These are phyloP conservation scores for Craseonycteris thonglongyai DNA, from an alignment of 2,113 vertebrate species.

Conservation along the genomic window DNA sequence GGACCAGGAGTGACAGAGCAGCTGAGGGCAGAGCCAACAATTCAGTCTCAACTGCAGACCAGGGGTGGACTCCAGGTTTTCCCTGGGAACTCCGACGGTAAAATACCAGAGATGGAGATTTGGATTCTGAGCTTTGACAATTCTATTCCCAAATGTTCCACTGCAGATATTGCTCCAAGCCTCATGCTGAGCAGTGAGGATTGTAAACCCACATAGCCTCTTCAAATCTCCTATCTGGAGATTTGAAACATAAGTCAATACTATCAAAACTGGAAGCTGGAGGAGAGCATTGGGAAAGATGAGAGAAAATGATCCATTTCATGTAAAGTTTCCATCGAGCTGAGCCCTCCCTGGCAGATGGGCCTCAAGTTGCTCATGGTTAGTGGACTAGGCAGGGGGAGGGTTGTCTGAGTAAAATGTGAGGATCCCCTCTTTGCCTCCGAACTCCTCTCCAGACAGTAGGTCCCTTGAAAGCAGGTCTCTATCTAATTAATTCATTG, in stretches of 20 bases:
- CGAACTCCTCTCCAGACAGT: background rate
- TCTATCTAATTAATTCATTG: background rate
- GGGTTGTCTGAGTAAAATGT: background rate
- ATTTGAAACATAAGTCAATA: slow-evolving; percentile 43
- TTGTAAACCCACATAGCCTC: background rate
- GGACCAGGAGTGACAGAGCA: background rate
- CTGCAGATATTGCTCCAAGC: background rate
- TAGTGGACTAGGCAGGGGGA: background rate
- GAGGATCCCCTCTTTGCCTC: background rate
- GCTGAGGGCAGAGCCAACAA: background rate
- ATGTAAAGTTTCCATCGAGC: slow-evolving; percentile 1
- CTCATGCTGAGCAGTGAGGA: background rate
- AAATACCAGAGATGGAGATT: slow-evolving; percentile 10
- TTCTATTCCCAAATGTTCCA: slow-evolving; percentile 45
- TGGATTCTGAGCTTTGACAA: background rate
- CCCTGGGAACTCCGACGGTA: slow-evolving; percentile 4
- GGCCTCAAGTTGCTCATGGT: background rate
- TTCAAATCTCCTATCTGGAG: background rate
- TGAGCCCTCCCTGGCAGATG: background rate
- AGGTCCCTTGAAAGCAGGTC: background rate
- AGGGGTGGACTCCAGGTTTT: background rate
- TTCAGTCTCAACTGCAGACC: background rate
- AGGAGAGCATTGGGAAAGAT: slow-evolving; percentile 14
- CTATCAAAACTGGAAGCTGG: background rate
- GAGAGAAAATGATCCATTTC: background rate